Evolutionary conservation across 64 coral and sea anemone genomes (phyloP).

Genomic region (Actinia equina): DNA sequence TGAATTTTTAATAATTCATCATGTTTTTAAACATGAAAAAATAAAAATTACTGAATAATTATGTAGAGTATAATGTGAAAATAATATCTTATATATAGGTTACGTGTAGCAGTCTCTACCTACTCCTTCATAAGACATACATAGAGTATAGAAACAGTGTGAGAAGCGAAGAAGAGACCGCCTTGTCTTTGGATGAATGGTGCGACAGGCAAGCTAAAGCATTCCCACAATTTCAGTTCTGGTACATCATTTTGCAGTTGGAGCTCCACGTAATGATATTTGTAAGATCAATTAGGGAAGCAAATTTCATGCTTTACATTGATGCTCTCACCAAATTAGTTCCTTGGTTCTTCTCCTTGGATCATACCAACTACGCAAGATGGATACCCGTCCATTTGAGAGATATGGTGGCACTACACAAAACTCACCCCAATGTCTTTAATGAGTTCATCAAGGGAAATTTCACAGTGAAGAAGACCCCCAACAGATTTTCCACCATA

Average conservation of each 20-base stretch:
- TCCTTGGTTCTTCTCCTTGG: slow-evolving; percentile 45
- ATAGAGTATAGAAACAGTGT: background rate
- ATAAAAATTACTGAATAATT: too few species aligned
- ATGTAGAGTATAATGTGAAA: too few species aligned
- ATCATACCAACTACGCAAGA: slow-evolving; percentile 33
- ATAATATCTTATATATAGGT: too few species aligned
- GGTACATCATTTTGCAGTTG: too few species aligned
- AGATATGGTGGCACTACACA: slow-evolving; percentile 25
- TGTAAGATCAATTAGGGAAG: background rate
- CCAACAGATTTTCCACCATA: background rate
- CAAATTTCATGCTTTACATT: slow-evolving; percentile 22
- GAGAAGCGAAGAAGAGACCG: background rate
- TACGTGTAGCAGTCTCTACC: background rate
- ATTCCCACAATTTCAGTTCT: too few species aligned
- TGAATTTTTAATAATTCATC: too few species aligned
- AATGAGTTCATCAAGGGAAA: background rate
- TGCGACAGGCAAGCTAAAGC: too few species aligned
- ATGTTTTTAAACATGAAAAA: too few species aligned
- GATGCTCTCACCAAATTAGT: slow-evolving; percentile 30
- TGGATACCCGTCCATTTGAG: slow-evolving; percentile 26
- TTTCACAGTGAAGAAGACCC: background rate
- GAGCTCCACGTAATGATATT: too few species aligned
- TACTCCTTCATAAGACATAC: slow-evolving; percentile 6
- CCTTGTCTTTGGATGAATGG: background rate
- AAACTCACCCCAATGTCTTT: background rate